Percentiles rank a stretch among this genome's conserved stretches.
Conservation (phyloP, 2,888 invertebrate species). For the Drosophila helvetica region DNA sequence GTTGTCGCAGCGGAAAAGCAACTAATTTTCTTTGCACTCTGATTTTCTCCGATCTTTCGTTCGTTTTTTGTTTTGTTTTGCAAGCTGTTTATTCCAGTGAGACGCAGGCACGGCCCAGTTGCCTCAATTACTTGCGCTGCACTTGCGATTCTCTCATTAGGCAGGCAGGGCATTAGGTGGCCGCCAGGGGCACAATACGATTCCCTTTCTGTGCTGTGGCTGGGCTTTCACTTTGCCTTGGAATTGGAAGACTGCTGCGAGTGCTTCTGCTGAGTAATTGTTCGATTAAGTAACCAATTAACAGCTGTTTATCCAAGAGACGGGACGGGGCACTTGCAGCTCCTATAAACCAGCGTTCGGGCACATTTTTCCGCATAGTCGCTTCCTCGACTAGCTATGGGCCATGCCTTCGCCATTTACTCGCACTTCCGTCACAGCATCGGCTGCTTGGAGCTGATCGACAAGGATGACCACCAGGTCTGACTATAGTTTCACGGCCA, state of each 20-base stretch:
- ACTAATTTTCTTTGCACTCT: neutral
- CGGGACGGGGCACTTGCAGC: conserved; percentile 4
- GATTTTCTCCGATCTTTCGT: conserved; percentile 14
- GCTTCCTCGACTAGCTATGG: neutral
- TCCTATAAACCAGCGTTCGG: conserved; percentile 5
- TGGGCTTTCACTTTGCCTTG: neutral
- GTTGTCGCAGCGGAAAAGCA: conserved; percentile 11
- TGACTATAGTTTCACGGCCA: conserved; percentile 6
- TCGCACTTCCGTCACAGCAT: conserved; percentile 23
- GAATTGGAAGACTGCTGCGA: neutral
- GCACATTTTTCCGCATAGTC: conserved; percentile 20
- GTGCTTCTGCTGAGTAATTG: neutral
- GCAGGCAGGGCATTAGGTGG: conserved; percentile 2
- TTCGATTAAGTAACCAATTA: conserved; percentile 21
- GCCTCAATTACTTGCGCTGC: conserved; percentile 40
- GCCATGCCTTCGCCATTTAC: conserved; percentile 10
- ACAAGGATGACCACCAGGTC: conserved; percentile 27
- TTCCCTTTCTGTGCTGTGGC: neutral
- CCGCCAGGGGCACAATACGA: neutral
- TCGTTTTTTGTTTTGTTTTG: neutral
- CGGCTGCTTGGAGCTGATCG: conserved; percentile 11
- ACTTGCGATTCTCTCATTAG: conserved; percentile 27
- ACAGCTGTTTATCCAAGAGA: conserved; percentile 32
- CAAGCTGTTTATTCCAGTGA: conserved; percentile 5
- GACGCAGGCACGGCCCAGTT: conserved; percentile 30